These are phyloP conservation scores for Megaceryle maxima DNA, from an alignment of 2,113 vertebrate species.

Conservation along the genomic window DNA sequence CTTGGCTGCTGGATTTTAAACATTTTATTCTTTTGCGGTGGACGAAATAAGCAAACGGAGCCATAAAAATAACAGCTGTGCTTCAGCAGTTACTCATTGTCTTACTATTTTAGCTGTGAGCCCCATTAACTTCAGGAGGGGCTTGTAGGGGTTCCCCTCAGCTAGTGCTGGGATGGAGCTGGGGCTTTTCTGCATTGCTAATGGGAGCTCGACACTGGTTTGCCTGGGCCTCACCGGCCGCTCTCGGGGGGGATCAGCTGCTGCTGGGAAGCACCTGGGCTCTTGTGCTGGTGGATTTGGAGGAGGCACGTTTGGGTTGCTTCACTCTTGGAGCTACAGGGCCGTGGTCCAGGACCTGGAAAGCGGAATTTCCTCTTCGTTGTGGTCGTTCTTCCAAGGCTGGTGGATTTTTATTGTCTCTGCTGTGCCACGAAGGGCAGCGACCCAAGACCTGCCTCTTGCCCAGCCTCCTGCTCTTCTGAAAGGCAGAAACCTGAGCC, in stretches of 20 bases:
- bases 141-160: neutral
- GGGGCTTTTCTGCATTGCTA: neutral
- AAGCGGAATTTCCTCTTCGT: neutral
- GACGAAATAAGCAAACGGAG: neutral
- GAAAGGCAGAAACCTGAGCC: neutral
- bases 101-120: neutral
- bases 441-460: neutral
- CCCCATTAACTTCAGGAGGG: neutral
- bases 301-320: neutral
- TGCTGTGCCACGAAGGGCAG: neutral
- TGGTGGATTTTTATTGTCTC: neutral
- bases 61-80: neutral
- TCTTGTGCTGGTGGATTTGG: fast-evolving
- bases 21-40: neutral
- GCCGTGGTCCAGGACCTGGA: neutral
- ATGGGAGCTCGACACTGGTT: fast-evolving
- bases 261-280: neutral
- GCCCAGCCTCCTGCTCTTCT: neutral
- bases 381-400: fast-evolving
- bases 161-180: neutral
- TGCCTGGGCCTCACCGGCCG: neutral
- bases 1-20: neutral
- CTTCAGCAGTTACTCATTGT: neutral
- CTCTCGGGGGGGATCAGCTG: neutral
- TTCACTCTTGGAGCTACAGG: neutral